Evolutionary conservation across 2,797 vertebrate genomes (phyloP), one percentile per base, ranked within the genome.

Genomic region (Taeniopygia guttata): DNA sequence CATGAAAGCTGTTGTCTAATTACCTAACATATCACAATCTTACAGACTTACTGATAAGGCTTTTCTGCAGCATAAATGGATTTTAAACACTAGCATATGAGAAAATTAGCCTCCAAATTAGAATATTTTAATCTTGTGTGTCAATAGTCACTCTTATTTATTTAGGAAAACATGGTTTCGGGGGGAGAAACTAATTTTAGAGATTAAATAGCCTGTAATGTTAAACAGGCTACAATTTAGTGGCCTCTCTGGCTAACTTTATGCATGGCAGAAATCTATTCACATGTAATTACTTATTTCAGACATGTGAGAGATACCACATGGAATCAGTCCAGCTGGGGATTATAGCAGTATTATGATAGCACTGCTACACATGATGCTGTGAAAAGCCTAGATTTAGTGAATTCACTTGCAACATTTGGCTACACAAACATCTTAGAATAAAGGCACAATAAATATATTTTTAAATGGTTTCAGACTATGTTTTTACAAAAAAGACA

Each of bases 261-360:
- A 70, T 62, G 73, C 68, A 93, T 63, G 79, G 80, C 85, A 97
- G 86, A 93, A 85, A 89, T 95, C 90, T 95, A 89, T 93, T 96
- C 80, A 91, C 56, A 90, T 97, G 62, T 96, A 96, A 97, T 96
- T 97, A 96, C 45, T 60, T 79, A 95, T 92, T 97, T 97, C 96
- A 96, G 84, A 95, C 88, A 81, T 95, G 88, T 95, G 96, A 97
- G 97, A 96, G 90, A 94, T 89, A 93, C 63, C 32, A 79, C 73
- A 75, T 64, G 92, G 94, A 96, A 95, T 94, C 77, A 94, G 67
- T 69, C 73, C 95, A 96, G 75, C 46, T 94, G 87, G 79, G 84
- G 64, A 86, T 82, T 83, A 87, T 3, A 38, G 79, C 42, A 78
- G 62, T 36, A 30, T 87, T 95, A 75, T 49, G 64, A 97, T 79